A percentile compares a stretch with the other conserved stretches of the same genome.
Evolutionary conservation across 2,113 vertebrate genomes (phyloP).

Genomic region (Collichthys lucidus): DNA sequence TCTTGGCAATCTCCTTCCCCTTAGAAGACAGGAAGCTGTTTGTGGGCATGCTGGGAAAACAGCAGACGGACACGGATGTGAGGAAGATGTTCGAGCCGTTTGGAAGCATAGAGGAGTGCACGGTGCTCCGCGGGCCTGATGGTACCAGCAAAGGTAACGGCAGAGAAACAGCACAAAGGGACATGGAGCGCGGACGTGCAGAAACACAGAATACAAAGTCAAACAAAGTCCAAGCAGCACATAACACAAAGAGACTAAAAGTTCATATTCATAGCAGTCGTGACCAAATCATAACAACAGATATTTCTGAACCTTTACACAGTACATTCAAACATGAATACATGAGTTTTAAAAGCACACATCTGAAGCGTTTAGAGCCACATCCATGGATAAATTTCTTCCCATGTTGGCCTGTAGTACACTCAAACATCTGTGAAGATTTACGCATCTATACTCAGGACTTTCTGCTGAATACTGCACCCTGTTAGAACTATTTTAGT

Average conservation of each 20-base stretch:
- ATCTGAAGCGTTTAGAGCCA: neutral
- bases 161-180: neutral
- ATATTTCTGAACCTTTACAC: no score
- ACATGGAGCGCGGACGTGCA: neutral
- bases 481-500: neutral
- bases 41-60: constrained; percentile 96
- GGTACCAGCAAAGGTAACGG: constrained; percentile 96
- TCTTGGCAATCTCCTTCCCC: constrained; percentile 77
- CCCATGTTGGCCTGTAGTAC: neutral
- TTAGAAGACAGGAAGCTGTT: constrained; percentile 99
- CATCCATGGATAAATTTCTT: neutral
- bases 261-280: no score
- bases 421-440: neutral
- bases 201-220: neutral
- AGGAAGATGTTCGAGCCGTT: constrained; percentile 96
- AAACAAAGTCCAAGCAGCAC: neutral
- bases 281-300: no score
- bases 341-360: neutral
- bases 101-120: constrained; percentile 97
- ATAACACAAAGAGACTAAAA: neutral
- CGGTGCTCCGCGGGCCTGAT: constrained; percentile 95
- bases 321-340: no score
- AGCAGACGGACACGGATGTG: constrained; percentile 94
- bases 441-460: neutral
- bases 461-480: neutral